phyloP scores from a whole-genome alignment of 2,113 vertebrate species.

The Gracilinanus agilis region DNA sequence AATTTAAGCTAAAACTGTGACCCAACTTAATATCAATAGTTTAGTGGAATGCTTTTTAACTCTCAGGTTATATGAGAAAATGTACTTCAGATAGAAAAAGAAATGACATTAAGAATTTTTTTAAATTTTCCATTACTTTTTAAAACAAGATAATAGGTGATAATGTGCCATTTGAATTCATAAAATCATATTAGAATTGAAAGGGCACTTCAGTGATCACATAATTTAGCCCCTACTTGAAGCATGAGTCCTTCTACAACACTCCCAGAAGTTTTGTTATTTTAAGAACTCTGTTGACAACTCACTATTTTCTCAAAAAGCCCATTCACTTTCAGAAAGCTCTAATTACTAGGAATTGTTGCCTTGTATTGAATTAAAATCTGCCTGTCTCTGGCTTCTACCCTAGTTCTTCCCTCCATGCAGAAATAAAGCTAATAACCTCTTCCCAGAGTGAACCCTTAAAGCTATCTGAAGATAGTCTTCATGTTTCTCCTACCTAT shows the following conservation, averaged over 20 bases:
- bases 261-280: background rate
- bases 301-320: background rate
- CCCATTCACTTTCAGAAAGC: background rate
- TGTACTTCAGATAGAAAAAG: background rate
- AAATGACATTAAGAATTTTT: slow-evolving; percentile 37
- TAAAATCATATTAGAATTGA: background rate
- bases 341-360: background rate
- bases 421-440: background rate
- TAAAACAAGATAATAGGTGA: slow-evolving; percentile 32
- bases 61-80: slow-evolving; percentile 39
- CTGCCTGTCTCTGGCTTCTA: background rate
- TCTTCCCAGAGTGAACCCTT: background rate
- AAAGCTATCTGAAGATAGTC: background rate
- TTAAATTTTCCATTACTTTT: slow-evolving; percentile 16
- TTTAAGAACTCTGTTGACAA: background rate
- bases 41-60: slow-evolving; percentile 12
- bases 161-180: slow-evolving; percentile 39
- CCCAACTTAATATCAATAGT: slow-evolving; percentile 32
- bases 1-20: slow-evolving; percentile 24
- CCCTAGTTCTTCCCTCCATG: background rate
- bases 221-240: too few relatives aligned
- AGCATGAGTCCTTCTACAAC: background rate
- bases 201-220: background rate
- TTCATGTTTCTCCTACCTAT: background rate
- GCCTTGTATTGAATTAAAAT: background rate